Percentiles rank a stretch among this genome's conserved stretches.
Evolutionary conservation across 2,888 invertebrate species (phyloP).

Genomic region (Globia sparganii): DNA sequence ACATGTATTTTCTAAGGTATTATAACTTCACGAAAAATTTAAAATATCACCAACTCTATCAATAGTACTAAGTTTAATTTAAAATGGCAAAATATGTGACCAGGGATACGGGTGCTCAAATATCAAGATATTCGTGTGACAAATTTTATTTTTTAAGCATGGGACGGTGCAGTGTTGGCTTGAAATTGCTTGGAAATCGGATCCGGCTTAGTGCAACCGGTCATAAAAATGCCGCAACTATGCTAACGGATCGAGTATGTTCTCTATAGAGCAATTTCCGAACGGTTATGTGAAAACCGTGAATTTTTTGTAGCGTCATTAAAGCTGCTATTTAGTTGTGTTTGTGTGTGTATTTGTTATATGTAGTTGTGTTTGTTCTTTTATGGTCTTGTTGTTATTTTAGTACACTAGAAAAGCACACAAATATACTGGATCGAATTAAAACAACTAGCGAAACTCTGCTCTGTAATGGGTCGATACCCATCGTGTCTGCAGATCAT

Average conservation of each 20-base stretch:
- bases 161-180: background rate
- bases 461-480: no score
- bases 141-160: no score
- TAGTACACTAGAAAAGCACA: no score
- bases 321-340: background rate
- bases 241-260: background rate
- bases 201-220: background rate
- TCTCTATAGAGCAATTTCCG: background rate
- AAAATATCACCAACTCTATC: background rate
- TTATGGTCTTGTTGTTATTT: no score
- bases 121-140: background rate
- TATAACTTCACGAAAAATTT: background rate
- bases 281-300: background rate
- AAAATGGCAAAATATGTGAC: background rate
- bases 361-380: background rate
- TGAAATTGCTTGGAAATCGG: constrained; percentile 1
- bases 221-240: background rate
- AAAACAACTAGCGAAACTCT: no score
- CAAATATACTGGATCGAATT: no score
- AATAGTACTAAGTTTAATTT: background rate
- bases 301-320: background rate
- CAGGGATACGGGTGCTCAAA: background rate
- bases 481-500: no score
- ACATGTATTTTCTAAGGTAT: background rate
- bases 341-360: no score